Evolutionary conservation across 2,113 vertebrate genomes (phyloP).

Genomic region (Ovis canadensis): DNA sequence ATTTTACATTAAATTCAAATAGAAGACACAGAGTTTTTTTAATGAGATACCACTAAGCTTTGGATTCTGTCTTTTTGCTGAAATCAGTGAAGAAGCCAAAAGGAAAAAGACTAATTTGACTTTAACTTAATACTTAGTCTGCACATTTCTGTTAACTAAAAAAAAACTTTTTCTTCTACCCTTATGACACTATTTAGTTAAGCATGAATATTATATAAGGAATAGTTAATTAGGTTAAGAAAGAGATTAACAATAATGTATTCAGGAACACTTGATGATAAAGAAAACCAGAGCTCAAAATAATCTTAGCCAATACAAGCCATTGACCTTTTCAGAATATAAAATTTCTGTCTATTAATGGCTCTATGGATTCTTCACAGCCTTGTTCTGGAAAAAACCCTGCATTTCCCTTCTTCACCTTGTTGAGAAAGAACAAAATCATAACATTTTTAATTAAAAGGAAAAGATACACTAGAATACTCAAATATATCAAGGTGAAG

Average conservation of each 20-base stretch:
- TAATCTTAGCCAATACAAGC: not conserved
- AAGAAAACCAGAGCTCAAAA: not conserved
- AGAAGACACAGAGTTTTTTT: not conserved
- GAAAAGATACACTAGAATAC: not conserved
- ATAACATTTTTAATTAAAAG: not conserved
- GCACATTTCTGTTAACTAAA: not conserved
- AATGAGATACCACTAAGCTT: not conserved
- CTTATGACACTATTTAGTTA: not conserved
- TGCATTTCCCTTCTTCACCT: not conserved
- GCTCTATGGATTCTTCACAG: not conserved
- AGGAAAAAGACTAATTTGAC: constrained; percentile 34
- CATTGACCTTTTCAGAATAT: not conserved
- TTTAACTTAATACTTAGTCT: not conserved
- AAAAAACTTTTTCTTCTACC: not conserved
- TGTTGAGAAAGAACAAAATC: not conserved
- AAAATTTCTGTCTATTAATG: not conserved
- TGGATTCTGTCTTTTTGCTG: not conserved
- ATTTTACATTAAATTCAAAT: constrained; percentile 21
- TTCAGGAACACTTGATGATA: not conserved
- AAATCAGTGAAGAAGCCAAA: constrained; percentile 26
- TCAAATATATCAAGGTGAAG: constrained; percentile 3
- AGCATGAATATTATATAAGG: constrained; percentile 3
- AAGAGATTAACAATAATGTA: constrained; percentile 18
- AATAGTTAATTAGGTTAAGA: constrained; percentile 44
- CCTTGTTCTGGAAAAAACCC: not conserved